Percentiles rank a stretch among this genome's conserved stretches.
These are phyloP conservation scores for Bovichtus diacanthus DNA, from an alignment of 2,797 vertebrate genomes.

Conservation along the genomic window DNA sequence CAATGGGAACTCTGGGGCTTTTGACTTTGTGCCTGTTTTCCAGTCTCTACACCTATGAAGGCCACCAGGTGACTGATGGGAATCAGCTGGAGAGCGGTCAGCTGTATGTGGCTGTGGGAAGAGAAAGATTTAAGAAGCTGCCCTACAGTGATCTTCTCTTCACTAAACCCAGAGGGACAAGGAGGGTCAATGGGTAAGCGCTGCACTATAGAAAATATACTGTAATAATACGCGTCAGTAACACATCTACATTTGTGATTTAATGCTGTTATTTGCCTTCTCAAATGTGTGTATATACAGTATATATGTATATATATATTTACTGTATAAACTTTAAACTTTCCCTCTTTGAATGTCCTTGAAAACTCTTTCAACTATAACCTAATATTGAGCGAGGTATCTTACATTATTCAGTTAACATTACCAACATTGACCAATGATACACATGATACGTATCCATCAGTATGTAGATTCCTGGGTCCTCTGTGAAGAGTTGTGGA, in stretches of 20 bases:
- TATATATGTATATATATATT: no score
- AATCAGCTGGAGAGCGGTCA: conserved; percentile 93
- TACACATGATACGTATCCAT: background rate
- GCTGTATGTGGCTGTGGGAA: conserved; percentile 95
- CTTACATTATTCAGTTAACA: background rate
- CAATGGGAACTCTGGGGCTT: background rate
- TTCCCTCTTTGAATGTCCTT: background rate
- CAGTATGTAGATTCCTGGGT: background rate
- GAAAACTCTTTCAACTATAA: background rate
- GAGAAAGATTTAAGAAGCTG: conserved; percentile 95
- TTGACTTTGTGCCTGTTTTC: conserved; percentile 16
- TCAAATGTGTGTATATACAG: no score
- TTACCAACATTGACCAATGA: background rate
- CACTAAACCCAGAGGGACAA: conserved; percentile 84
- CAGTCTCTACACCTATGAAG: conserved; percentile 93
- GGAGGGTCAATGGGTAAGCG: conserved; percentile 89
- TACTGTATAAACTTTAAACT: background rate
- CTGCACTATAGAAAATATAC: background rate
- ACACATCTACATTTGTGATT: background rate
- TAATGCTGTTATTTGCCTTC: background rate
- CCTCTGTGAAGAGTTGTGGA: conserved; percentile 1
- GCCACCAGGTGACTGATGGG: conserved; percentile 89
- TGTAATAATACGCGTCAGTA: background rate
- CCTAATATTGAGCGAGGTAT: background rate
- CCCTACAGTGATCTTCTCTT: conserved; percentile 91